Evolutionary conservation across 2,888 invertebrate species (phyloP), one percentile per base, ranked within the genome.

Genomic region (Hyposoter dolosus): DNA sequence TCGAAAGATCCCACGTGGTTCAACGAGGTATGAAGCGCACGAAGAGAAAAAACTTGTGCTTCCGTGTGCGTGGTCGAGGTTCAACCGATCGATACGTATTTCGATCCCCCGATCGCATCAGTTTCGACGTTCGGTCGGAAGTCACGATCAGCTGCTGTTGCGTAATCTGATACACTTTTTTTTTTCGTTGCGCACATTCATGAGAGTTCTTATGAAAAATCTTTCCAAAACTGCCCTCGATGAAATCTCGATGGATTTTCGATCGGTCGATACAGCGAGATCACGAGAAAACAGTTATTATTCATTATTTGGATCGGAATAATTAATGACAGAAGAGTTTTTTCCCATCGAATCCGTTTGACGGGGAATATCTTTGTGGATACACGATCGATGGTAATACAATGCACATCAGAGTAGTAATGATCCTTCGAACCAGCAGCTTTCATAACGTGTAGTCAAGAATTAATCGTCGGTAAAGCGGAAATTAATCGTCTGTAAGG

Each of bases 111-210:
- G 50, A 81, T 83, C 68, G 35, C 1, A 28, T 28, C 17, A 65
- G 50, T 28, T 71, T 47, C 19, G 19, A 80, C 45, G 35, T 74
- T 47, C 81, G 9, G 45, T 60, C 53, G 60, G 32, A 50, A 71
- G 69, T 79, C 60, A 65, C 68, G 56, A 84, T 84, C 81, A 77
- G 81, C 84, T 76, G 84, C 76, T 77, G 84, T 56, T 72, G 45
- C 69, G 84, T 84, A 84, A 84, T 74, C 77, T 66, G 84, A 84
- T 84, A 81, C 68, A 65, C 66, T 80, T 76, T 77, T 76, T 72
- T 53, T 65, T 65, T 76, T 19, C 17, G 7, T 7, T 60, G 23
- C 23, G 28, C 69, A 71, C 32, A 32, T 69, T 40, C 28, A 19
- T 19, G 53, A 71, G 66, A 68, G 0, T 66, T 65, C 17, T 69